Conservation (phyloP, 30 jellyfish, hydroid and myxozoan species). For the Mastigias papua region DNA sequence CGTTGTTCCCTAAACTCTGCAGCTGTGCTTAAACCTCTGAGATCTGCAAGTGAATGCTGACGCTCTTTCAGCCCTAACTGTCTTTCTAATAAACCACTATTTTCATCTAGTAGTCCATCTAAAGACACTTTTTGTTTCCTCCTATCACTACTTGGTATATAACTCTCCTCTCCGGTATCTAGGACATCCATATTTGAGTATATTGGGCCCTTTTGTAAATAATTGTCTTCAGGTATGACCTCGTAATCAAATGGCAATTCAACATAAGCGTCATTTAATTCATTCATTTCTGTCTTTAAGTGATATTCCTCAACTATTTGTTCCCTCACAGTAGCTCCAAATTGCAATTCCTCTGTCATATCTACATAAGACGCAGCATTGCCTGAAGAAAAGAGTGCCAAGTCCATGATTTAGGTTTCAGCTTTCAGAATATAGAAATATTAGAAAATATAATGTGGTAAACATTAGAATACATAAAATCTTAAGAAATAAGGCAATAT, state of each 20-base stretch:
- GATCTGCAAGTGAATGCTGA: conserved; percentile 45
- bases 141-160: not conserved
- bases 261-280: not conserved
- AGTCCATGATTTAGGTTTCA: not conserved
- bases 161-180: not conserved
- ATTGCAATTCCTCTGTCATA: not conserved
- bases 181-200: not conserved
- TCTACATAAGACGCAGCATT: not conserved
- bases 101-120: not conserved
- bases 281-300: not conserved
- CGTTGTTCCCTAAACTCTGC: conserved; percentile 36
- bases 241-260: not conserved
- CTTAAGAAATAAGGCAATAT: too few species aligned
- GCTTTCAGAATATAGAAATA: too few species aligned
- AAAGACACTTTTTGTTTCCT: not conserved
- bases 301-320: not conserved
- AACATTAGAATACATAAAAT: too few species aligned
- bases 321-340: not conserved
- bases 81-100: not conserved
- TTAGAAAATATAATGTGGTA: too few species aligned
- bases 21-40: not conserved
- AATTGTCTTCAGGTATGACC: not conserved
- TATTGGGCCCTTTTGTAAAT: not conserved
- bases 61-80: not conserved
- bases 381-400: not conserved